Evolutionary conservation across 2,888 invertebrate species (phyloP).

Genomic region (Pteria penguin): DNA sequence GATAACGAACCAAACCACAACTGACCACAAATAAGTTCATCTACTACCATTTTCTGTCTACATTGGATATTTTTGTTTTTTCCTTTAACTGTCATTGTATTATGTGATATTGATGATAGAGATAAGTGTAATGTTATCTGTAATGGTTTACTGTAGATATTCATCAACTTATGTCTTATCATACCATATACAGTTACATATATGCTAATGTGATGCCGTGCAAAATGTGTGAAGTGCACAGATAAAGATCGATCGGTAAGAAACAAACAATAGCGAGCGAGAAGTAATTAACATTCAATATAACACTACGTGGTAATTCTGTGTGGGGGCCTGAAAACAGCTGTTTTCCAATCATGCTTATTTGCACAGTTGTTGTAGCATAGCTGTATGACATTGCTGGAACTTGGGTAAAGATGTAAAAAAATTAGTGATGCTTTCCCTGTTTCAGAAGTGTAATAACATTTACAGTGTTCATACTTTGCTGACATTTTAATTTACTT

Average conservation of each 20-base stretch:
- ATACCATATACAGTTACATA: too few species aligned
- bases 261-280: background rate
- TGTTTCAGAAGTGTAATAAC: constrained; percentile 46
- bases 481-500: constrained; percentile 50
- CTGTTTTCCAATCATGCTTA: constrained; percentile 13
- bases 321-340: constrained; percentile 8
- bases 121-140: too few species aligned
- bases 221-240: background rate
- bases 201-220: too few species aligned
- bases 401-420: constrained; percentile 6
- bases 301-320: background rate
- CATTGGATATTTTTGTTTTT: too few species aligned
- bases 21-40: too few species aligned
- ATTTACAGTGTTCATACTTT: constrained; percentile 45
- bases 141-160: too few species aligned
- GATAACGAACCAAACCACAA: too few species aligned
- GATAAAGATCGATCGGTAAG: background rate
- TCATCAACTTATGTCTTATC: too few species aligned
- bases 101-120: too few species aligned
- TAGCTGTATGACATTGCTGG: background rate
- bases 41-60: too few species aligned
- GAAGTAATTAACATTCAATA: background rate
- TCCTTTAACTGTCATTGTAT: too few species aligned
- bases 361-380: constrained; percentile 15
- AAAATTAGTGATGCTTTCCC: constrained; percentile 8